Base-by-base conservation (phyloP, 2,797 vertebrate species). In the Clarias fuscus region DNA sequence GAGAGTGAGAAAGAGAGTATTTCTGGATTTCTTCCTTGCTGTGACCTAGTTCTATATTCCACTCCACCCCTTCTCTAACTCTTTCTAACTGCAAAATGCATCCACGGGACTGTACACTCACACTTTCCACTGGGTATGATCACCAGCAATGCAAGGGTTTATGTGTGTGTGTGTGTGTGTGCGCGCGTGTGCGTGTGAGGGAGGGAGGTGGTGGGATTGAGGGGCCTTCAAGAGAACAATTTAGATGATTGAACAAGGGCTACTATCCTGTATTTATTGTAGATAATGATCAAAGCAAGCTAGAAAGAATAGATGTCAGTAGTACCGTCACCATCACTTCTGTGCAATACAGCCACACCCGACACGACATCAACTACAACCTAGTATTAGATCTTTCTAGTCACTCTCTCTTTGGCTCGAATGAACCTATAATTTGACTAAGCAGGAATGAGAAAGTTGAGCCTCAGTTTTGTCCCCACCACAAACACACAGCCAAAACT, bases 311-410 rank as follows among this genome's bases (percentile, higher is more conserved):
- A 53, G 20, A 48, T 61, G 43, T 14, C 30, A 18, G 56, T 17
- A 40, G 8, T n/a, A 75, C 64, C 72, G 56, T 85, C 83, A 61
- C 83, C 56, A 89, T 88, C 88, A 89, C 88, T 91, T 83, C 68
- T 77, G 78, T 61, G 30, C 85, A 92, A 17, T 17, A 73, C 65
- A 88, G 91, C 72, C 93, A 93, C 93, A 92, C 93, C 93, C 92
- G 91, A 78, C 62, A 87, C 65, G 62, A 87, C 88, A 85, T 78
- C 88, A 67, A 86, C 88, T 85, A 82, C 89, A 82, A 84, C 81
- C 70, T 83, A 78, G 64, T 85, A 83, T 89, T 81, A 90, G 85
- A 81, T n/a, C 75, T 90, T 92, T 90, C 88, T 86, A 92, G 91
- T 81, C 81, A 85, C 8, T 82, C 53, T 77, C n/a, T 22, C 53